Base-by-base conservation (phyloP, 2,113 vertebrate genomes). In the Lophotis ruficrista region DNA sequence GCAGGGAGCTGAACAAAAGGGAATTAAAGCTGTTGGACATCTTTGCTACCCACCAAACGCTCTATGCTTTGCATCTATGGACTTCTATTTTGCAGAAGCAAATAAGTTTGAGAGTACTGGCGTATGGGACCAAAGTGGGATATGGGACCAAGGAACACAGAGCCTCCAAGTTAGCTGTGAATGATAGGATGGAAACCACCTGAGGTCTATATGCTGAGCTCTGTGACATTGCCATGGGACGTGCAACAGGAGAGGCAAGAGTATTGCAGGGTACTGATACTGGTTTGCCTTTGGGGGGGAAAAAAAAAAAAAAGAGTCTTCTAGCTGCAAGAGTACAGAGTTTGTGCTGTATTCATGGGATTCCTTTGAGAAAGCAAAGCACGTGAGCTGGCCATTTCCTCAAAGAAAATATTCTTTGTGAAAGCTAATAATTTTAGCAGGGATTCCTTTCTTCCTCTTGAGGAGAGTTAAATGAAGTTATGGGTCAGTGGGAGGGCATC, bases 401-500 rank as follows among this genome's bases (percentile, higher is more conserved):
- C 89, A 85, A 96, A 96, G 83, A 68, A 93, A 93, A 91, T 96
- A 82, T 25, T 93, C 91, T 41, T 84, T 87, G 77, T 76, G 81
- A 80, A 82, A 91, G 73, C 81, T 82, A 91, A 65, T 93, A 96
- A 96, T 94, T 97, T 95, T 94, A 96, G 81, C 94, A 91, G 50
- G 83, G 87, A 96, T 96, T 96, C 84, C 82, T 91, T 95, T 93
- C 89, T 93, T 96, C 87, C 96, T 95, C 92, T 73, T 83, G 93
- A 97, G 95, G 73, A 93, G 91, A 93, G 83, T 95, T 91, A 91
- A 95, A 92, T 89, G 83, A 89, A 96, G 94, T 90, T 97, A 56
- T 84, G 69, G 95, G 94, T 97, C 95, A 96, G 87, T 31, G 81
- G 89, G 91, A 93, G 93, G 87, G 91, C 87, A 96, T 68, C 81